Percentiles rank a stretch among this genome's conserved stretches.
phyloP scores from a whole-genome alignment of 1,140 invertebrate species.

The Lanistes nyassanus region DNA sequence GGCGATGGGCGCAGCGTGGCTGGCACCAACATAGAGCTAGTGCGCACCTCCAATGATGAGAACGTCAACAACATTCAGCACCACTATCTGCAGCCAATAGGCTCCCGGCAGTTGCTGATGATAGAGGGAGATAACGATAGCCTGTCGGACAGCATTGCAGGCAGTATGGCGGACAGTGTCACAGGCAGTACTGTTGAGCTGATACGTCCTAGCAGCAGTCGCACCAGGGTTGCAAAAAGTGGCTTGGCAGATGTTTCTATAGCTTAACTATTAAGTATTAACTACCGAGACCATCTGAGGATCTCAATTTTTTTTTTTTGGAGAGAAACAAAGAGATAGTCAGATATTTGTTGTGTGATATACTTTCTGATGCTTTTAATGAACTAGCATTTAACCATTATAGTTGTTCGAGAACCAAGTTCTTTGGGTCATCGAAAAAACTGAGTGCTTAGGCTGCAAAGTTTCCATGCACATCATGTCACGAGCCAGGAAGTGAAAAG shows the following conservation, averaged over 20 bases:
- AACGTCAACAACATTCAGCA: neutral
- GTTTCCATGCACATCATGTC: too few species aligned
- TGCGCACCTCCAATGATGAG: constrained; percentile 34
- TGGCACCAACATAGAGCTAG: constrained; percentile 50
- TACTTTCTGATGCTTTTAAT: too few species aligned
- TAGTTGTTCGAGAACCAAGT: too few species aligned
- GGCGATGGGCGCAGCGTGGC: constrained; percentile 51
- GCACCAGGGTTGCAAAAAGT: neutral
- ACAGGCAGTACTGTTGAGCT: constrained; percentile 52
- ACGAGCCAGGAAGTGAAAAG: too few species aligned
- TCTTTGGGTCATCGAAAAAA: too few species aligned
- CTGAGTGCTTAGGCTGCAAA: too few species aligned
- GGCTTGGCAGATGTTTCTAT: constrained; percentile 32
- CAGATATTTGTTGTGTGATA: too few species aligned
- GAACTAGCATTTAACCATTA: too few species aligned
- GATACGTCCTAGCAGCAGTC: constrained; percentile 38
- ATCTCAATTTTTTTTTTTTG: too few species aligned
- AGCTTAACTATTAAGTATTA: too few species aligned
- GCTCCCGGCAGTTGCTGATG: neutral
- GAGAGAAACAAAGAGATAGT: too few species aligned
- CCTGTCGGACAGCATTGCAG: constrained; percentile 32
- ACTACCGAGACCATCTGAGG: neutral
- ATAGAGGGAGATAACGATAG: neutral
- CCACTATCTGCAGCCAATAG: neutral
- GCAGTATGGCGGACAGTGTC: constrained; percentile 47